phyloP scores from a whole-genome alignment of 2,797 vertebrate genomes.

The Sylvia borin region DNA sequence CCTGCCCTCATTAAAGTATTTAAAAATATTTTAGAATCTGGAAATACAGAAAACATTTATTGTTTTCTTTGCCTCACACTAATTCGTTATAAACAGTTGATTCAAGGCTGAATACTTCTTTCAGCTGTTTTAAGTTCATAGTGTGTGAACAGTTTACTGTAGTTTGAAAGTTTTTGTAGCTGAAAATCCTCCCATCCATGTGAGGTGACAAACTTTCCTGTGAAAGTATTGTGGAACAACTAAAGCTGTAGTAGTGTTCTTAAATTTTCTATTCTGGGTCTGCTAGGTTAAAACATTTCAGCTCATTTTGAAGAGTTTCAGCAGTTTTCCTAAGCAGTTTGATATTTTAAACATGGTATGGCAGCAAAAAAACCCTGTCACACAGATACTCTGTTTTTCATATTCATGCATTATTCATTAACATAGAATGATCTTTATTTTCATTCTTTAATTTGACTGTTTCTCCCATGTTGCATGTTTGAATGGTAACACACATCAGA shows the following conservation, averaged over 20 bases:
- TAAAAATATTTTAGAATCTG: not conserved
- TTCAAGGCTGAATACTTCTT: not conserved
- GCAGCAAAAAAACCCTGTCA: conserved; percentile 25
- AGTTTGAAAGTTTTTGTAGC: not conserved
- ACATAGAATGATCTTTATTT: not conserved
- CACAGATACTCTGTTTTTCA: not conserved
- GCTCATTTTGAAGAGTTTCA: not conserved
- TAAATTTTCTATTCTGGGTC: not conserved
- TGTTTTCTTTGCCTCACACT: not conserved
- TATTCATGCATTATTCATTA: conserved; percentile 47
- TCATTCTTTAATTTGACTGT: not conserved
- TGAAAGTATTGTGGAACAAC: not conserved
- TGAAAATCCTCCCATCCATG: not conserved
- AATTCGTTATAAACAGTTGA: not conserved
- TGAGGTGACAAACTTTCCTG: not conserved
- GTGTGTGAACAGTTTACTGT: not conserved
- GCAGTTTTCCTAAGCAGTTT: not conserved
- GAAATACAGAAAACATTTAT: not conserved
- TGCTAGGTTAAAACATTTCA: not conserved
- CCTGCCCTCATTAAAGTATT: not conserved
- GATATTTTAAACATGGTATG: not conserved
- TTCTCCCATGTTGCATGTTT: not conserved
- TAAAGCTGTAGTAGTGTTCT: not conserved
- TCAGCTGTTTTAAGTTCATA: not conserved
- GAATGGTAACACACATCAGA: not conserved